Percentiles rank a stretch among this genome's conserved stretches.
These are phyloP conservation scores for Orthosia gothica DNA, from an alignment of 2,888 invertebrate genomes.

Conservation along the genomic window DNA sequence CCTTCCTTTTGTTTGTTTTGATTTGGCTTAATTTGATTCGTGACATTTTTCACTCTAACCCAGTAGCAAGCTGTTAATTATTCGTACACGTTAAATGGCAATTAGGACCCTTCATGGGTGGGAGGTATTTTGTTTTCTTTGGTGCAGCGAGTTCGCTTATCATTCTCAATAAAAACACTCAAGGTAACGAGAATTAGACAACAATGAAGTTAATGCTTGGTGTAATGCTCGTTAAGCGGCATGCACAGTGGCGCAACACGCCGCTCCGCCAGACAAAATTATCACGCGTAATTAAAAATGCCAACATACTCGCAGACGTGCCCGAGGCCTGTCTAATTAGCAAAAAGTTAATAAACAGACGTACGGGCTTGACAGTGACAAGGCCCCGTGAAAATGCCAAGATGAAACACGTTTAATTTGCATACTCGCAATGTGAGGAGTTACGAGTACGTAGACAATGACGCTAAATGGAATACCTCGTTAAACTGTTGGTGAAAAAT, in stretches of 20 bases:
- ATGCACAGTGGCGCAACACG: slow-evolving; percentile 73
- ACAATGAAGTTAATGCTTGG: slow-evolving; percentile 73
- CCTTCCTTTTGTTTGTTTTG: slow-evolving; percentile 89
- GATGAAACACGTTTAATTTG: slow-evolving; percentile 91
- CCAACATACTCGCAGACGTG: slow-evolving; percentile 89
- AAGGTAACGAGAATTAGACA: slow-evolving; percentile 78
- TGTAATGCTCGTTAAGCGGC: slow-evolving; percentile 75
- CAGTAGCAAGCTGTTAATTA: slow-evolving; percentile 67
- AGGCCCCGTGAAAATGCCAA: slow-evolving; percentile 90
- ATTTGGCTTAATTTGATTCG: slow-evolving; percentile 89
- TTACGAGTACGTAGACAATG: slow-evolving; percentile 68
- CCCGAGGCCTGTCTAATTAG: slow-evolving; percentile 89
- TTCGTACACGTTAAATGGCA: slow-evolving; percentile 62
- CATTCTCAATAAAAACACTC: slow-evolving; percentile 81
- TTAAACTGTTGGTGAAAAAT: slow-evolving; percentile 32
- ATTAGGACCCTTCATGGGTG: slow-evolving; percentile 32
- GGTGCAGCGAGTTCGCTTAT: slow-evolving; percentile 51
- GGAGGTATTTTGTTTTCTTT: slow-evolving; percentile 53
- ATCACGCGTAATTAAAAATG: slow-evolving; percentile 90
- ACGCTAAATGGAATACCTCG: slow-evolving; percentile 46
- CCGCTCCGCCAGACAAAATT: slow-evolving; percentile 80
- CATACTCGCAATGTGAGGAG: slow-evolving; percentile 80
- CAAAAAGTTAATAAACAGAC: slow-evolving; percentile 91
- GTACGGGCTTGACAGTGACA: slow-evolving; percentile 89
- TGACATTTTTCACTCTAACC: slow-evolving; percentile 82